Evolutionary conservation across 2,888 invertebrate species (phyloP), one percentile per base, ranked within the genome.

Genomic region (Patella caerulea): DNA sequence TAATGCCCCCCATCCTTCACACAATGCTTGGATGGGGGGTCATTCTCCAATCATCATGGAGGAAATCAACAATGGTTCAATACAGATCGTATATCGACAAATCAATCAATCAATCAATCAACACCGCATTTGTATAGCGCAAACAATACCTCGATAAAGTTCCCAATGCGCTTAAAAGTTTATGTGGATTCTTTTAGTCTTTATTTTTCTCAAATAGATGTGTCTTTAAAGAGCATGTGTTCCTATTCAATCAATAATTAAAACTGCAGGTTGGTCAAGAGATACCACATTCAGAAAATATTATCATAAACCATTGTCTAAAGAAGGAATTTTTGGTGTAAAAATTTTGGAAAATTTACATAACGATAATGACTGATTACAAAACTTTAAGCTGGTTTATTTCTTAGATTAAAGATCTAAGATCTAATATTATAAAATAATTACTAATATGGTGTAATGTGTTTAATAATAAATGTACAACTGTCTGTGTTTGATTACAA

Each of bases 11-110:
- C n/a, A n/a, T n/a, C n/a, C n/a, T n/a, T n/a, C n/a, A n/a, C n/a
- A n/a, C n/a, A n/a, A n/a, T n/a, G n/a, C n/a, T n/a, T n/a, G n/a
- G n/a, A n/a, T n/a, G n/a, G n/a, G n/a, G n/a, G n/a, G n/a, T n/a
- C n/a, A n/a, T 77, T 24, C 74, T 77, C 11, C 15, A 15, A 55
- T 29, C 55, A 15, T 73, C 77, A 15, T 73, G 77, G 77, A 72
- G 73, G 59, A 19, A 17, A n/a, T 24, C 54, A 19, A 73, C 56
- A 55, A 29, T 29, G 59, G 14, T 45, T 55, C 75, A 75, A 70
- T 78, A 78, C 69, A 19, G 54, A 52, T 12, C 17, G 34, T 76
- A 78, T 69, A 54, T 76, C 70, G 19, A 75, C 11, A 72, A 76
- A 54, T 78, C 75, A 75, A 19, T 65, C 5, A 34, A 11, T 24